Base-by-base conservation (phyloP, 2,797 vertebrate species). In the Onychomys leucogaster region DNA sequence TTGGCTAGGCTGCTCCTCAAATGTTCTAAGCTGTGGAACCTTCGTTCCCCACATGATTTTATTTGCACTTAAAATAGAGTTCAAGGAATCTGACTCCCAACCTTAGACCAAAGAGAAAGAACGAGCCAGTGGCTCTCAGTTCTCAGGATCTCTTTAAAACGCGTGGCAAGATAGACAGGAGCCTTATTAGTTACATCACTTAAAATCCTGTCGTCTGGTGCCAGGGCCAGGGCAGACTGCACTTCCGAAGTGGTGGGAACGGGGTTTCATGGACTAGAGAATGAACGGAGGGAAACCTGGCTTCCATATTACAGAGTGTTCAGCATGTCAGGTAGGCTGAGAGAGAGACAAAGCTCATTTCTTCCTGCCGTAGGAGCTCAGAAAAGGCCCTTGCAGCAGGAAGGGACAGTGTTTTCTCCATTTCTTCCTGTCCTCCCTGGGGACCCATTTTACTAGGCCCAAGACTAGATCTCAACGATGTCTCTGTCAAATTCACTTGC, bases 371-470 rank as follows among this genome's bases (percentile, higher is more conserved):
- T 32, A 77, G 78, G 27, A 92, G 16, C 5, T 65, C 55, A 84
- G 41, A 77, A 46, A 65, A 87, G 14, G 4, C 27, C 27, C 67
- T 69, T 92, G 37, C 11, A 2, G 34, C n/a, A 91, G 57, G 17
- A 89, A 85, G 21, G 92, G 69, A 96, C 81, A 16, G 32, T 67
- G 19, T 21, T 82, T 87, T 93, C 52, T 95, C 46, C 21, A 32
- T 81, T 84, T 95, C 61, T 5, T 63, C 90, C 67, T 71, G 43
- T 57, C 32, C 59, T 89, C 63, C 0, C 0, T 78, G 46, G 27
- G 25, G 49, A 61, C 16, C n/a, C n/a, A 34, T 34, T 71, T 89
- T 67, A 46, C 2, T 63, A 57, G 61, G 21, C 46, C 55, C 84
- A 21, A 77, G 49, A 61, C 8, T 43, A 77, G 85, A 89, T 25